Evolutionary conservation across 2,888 invertebrate genomes (phyloP), one percentile per base, ranked within the genome.

Genomic region (Diplolepis rosae): DNA sequence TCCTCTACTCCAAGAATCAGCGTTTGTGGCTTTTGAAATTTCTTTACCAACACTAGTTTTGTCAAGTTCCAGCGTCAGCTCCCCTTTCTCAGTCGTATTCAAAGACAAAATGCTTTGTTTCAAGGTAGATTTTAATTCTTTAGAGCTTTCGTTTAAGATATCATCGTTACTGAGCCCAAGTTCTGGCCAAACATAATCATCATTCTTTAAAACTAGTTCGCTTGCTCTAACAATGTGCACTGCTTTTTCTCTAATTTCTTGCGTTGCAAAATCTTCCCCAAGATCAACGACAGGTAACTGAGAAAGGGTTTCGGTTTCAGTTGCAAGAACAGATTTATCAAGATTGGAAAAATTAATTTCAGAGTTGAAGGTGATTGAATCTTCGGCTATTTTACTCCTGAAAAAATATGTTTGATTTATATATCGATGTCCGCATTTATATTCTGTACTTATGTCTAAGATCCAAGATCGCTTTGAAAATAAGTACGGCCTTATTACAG

Each of bases 1-100:
- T n/a, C 88, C 88, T 74, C 83, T 87, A 69, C 88, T 88, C 88
- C 88, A 88, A 15, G 76, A 75, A 24, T 80, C 77, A 18, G 77
- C 11, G 15, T n/a, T 32, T 24, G 50, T 9, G 7, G 39, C 48
- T 27, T 4, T 18, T 28, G 18, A 9, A 24, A 18, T 27, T 9
- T 42, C 9, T 35, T 67, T 30, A 28, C 22, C 22, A 35, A 42
- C 7, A 1, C 7, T 18, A 28, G 2, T 35, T 2, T 68, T 39
- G 7, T 24, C n/a, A 2, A 24, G 11, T 30, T 7, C 22, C 0
- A 11, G 50, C 27, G 32, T 18, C 35, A 7, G 27, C 4, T 13
- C n/a, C 56, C 48, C 32, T 69, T 32, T 39, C 71, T n/a, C 50
- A 15, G 42, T 72, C 11, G 65, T 51, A 42, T 5, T 22, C 30